Evolutionary conservation across 2,888 invertebrate genomes (phyloP).

Genomic region (Standfussiana lucernea): DNA sequence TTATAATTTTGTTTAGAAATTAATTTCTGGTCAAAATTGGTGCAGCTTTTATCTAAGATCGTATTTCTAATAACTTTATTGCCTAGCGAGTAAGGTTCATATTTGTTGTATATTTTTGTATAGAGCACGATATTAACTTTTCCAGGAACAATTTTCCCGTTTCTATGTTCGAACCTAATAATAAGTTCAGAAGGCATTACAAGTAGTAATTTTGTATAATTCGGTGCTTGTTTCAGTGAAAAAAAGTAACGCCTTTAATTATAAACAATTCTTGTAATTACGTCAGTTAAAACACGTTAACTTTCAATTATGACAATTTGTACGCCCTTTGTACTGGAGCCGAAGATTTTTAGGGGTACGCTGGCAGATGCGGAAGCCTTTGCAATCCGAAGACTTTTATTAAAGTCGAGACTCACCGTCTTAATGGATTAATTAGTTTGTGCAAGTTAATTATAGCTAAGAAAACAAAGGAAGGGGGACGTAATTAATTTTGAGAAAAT

Average conservation of each 20-base stretch:
- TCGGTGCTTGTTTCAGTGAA: constrained; percentile 77
- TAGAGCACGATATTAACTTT: constrained; percentile 50
- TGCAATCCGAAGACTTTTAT: constrained; percentile 61
- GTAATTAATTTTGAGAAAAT: constrained; percentile 40
- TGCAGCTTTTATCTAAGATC: constrained; percentile 56
- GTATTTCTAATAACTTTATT: constrained; percentile 34
- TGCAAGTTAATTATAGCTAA: constrained; percentile 53
- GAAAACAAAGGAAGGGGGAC: constrained; percentile 41
- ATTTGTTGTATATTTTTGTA: constrained; percentile 26
- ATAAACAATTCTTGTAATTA: constrained; percentile 78
- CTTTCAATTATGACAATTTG: constrained; percentile 80
- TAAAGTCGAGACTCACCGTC: constrained; percentile 44
- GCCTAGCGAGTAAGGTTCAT: constrained; percentile 32
- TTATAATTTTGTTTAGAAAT: constrained; percentile 66
- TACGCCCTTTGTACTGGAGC: constrained; percentile 69
- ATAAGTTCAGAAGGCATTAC: constrained; percentile 72
- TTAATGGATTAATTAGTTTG: constrained; percentile 53
- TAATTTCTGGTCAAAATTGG: constrained; percentile 66
- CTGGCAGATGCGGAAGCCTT: constrained; percentile 49
- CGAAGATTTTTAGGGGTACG: constrained; percentile 64
- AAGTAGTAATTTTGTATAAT: constrained; percentile 84
- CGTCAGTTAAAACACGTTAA: constrained; percentile 77
- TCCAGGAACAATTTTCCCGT: constrained; percentile 65
- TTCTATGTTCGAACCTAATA: constrained; percentile 67
- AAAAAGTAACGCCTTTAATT: constrained; percentile 82